Evolutionary conservation across 2,888 invertebrate species (phyloP), one percentile per base, ranked within the genome.

Genomic region (Drosophila antonietae): DNA sequence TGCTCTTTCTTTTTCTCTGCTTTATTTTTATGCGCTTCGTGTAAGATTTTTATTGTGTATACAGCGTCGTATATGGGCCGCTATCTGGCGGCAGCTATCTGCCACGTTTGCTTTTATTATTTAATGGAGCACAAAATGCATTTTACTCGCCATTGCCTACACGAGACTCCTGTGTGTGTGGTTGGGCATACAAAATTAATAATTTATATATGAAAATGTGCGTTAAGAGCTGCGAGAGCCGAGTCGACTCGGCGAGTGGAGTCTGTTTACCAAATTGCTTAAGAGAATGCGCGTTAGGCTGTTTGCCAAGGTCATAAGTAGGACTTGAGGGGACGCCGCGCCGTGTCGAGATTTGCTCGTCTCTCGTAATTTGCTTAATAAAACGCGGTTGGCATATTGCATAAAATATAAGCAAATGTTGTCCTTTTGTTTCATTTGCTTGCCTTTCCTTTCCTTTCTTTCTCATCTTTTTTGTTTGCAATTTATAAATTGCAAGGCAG

Each of bases 151-250:
- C 82, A 63, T 80, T 78, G 77, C 77, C 67, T 63, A 73, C 65
- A 55, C 28, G 55, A 55, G 55, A 37, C 55, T 23, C 28, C 14
- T 20, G 62, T 64, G 68, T 64, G 68, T 79, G 73, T 73, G 78
- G 81, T 71, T 79, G 84, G 78, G 84, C 87, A 87, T 72, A 79
- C 85, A 68, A 82, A 89, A 86, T 91, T 91, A 91, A 91, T 91
- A 91, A 91, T 91, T 91, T 88, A 91, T 91, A 83, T 81, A 90
- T 80, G 91, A 91, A 91, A 91, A 91, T 91, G 91, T 91, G 91
- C 88, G 85, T 85, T 91, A 84, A 91, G 91, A 91, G 91, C 81
- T 69, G 73, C 56, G 73, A 66, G 68, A 68, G 49, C 51, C 67
- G 52, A 52, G 4, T 52, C 52, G 41, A 8, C 2, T 53, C 57